phyloP scores from a whole-genome alignment of 2,797 vertebrate genomes.

The Hippopotamyrus pictus region DNA sequence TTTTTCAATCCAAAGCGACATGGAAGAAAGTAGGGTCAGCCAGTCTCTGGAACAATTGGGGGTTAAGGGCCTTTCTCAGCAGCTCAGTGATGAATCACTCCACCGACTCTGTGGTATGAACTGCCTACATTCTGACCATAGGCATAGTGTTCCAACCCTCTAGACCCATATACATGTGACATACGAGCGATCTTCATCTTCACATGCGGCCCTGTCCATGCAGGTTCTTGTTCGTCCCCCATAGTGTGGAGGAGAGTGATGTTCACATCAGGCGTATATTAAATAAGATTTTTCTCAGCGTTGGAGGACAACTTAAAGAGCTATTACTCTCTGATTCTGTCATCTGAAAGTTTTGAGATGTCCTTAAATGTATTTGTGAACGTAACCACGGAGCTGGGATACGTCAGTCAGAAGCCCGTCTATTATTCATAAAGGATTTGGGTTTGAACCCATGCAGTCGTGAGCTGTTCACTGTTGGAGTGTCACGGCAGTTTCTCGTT shows the following conservation, averaged over 20 bases:
- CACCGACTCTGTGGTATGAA: not conserved
- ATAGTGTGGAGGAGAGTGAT: not conserved
- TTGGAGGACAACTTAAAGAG: not conserved
- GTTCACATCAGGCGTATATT: not conserved
- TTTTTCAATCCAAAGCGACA: not conserved
- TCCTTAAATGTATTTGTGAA: not conserved
- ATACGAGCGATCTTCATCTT: not conserved
- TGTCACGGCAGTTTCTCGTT: not conserved
- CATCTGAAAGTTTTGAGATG: slow-evolving; percentile 14
- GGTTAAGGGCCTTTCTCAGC: not conserved
- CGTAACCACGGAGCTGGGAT: slow-evolving; percentile 23
- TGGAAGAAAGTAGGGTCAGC: not conserved
- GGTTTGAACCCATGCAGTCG: not conserved
- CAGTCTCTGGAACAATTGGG: not conserved
- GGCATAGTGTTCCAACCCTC: not conserved
- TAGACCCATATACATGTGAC: not conserved
- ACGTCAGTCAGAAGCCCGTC: slow-evolving; percentile 24
- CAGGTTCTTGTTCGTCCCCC: not conserved
- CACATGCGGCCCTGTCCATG: not conserved
- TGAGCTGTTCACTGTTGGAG: not conserved
- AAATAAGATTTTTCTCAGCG: not conserved
- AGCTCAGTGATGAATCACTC: not conserved
- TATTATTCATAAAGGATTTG: slow-evolving; percentile 21
- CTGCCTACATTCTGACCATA: not conserved
- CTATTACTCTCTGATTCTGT: not conserved